phyloP scores from a whole-genome alignment of 2,888 invertebrate species.

The Scaeva pyrastri region DNA sequence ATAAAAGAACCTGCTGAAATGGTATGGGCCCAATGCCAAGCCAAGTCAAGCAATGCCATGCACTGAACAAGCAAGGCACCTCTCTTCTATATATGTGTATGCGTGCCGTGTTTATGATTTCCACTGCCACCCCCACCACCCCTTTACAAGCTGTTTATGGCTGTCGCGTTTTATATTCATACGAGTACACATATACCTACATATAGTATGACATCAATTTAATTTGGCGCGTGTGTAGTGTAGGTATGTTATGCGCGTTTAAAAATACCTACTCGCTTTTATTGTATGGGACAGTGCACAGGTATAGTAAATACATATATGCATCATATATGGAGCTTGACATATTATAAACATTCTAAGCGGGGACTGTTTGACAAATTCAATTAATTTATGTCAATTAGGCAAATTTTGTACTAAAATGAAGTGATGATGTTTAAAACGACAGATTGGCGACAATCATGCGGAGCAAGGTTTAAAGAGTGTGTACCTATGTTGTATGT shows the following conservation, averaged over 20 bases:
- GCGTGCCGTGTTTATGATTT: no score
- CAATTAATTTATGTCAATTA: constrained; percentile 56
- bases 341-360: background rate
- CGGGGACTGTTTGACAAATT: constrained; percentile 40
- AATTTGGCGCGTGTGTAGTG: constrained; percentile 27
- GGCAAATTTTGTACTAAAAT: background rate
- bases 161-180: constrained; percentile 38
- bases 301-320: no score
- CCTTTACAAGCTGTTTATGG: constrained; percentile 8
- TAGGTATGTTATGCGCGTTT: background rate
- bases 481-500: background rate
- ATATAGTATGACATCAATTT: constrained; percentile 53
- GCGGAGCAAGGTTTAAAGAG: no score
- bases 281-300: background rate
- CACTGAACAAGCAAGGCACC: background rate
- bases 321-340: background rate
- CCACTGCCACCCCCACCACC: background rate
- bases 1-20: constrained; percentile 19
- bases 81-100: background rate
- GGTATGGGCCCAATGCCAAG: constrained; percentile 21
- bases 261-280: background rate
- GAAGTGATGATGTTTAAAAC: background rate
- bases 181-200: no score
- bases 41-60: background rate
- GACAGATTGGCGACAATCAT: background rate